Conservation (phyloP, 2,797 vertebrate species). For the Loris lydekkerianus region DNA sequence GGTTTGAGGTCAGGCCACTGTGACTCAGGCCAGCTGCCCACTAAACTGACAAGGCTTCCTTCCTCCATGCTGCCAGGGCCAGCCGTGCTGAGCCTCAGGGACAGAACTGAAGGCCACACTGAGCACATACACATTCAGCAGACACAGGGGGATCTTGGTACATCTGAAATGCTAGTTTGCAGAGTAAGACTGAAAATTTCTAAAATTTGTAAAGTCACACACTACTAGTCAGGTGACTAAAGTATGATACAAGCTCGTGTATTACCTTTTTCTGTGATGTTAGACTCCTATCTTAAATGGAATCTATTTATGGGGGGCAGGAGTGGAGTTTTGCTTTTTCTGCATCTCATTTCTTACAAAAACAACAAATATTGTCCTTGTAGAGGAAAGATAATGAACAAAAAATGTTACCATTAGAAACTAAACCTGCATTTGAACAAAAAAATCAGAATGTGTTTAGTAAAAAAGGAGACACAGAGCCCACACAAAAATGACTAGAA, state of each 20-base stretch:
- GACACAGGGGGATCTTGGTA: constrained; percentile 57
- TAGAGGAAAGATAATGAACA: constrained; percentile 67
- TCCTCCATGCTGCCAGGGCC: background rate
- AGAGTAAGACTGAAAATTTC: constrained; percentile 63
- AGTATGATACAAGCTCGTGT: background rate
- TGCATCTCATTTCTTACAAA: constrained; percentile 75
- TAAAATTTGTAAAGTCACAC: constrained; percentile 64
- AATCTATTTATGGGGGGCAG: constrained; percentile 35
- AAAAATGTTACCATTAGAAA: constrained; percentile 63
- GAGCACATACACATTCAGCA: constrained; percentile 42
- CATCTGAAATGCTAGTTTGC: constrained; percentile 64
- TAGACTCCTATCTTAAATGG: constrained; percentile 57
- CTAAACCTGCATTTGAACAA: constrained; percentile 71
- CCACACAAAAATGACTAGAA: constrained; percentile 73
- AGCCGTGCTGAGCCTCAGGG: constrained; percentile 35
- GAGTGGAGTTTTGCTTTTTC: constrained; percentile 4
- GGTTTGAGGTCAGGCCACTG: constrained; percentile 30
- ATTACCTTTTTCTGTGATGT: constrained; percentile 31
- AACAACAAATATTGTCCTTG: constrained; percentile 63
- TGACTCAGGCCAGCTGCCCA: background rate
- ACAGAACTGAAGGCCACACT: constrained; percentile 49
- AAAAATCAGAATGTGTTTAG: constrained; percentile 81
- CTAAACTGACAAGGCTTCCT: background rate
- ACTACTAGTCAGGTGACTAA: constrained; percentile 54
- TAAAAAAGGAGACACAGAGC: constrained; percentile 77